phyloP scores from a whole-genome alignment of 2,797 vertebrate genomes.

The Alauda arvensis region DNA sequence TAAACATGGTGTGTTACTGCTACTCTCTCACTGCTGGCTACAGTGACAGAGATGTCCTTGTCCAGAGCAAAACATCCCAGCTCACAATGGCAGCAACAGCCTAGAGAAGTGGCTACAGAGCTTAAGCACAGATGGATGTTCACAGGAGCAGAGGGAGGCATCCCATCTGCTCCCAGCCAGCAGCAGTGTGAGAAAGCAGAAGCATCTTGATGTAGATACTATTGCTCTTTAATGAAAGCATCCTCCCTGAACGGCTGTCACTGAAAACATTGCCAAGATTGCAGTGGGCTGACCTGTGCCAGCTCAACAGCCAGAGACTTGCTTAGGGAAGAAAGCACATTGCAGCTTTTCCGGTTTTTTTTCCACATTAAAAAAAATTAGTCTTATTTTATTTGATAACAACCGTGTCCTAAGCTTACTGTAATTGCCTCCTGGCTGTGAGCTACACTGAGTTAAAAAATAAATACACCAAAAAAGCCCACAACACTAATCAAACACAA shows the following conservation, averaged over 20 bases:
- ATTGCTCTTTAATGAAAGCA: not conserved
- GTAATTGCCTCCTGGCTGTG: not conserved
- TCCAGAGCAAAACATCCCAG: not conserved
- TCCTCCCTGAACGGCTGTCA: not conserved
- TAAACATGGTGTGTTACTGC: not conserved
- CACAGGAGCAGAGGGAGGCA: not conserved
- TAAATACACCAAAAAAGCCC: not conserved
- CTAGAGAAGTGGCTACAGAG: not conserved
- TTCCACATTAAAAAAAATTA: not conserved
- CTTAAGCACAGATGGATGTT: accelerated
- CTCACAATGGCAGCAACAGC: accelerated
- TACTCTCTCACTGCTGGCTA: not conserved
- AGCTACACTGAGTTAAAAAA: not conserved
- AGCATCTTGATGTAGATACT: not conserved
- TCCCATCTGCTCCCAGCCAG: not conserved
- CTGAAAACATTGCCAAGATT: not conserved
- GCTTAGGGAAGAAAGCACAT: not conserved
- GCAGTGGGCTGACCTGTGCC: not conserved
- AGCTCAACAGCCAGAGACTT: not conserved
- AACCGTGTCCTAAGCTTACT: not conserved
- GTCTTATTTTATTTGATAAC: not conserved
- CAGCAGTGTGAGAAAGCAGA: not conserved
- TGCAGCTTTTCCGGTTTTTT: not conserved
- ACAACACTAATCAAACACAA: not conserved
- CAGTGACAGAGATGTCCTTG: not conserved